A percentile compares a stretch with the other conserved stretches of the same genome.
These are phyloP conservation scores for Orchesellides sinensis DNA, from an alignment of 2,888 invertebrate species.

Conservation along the genomic window DNA sequence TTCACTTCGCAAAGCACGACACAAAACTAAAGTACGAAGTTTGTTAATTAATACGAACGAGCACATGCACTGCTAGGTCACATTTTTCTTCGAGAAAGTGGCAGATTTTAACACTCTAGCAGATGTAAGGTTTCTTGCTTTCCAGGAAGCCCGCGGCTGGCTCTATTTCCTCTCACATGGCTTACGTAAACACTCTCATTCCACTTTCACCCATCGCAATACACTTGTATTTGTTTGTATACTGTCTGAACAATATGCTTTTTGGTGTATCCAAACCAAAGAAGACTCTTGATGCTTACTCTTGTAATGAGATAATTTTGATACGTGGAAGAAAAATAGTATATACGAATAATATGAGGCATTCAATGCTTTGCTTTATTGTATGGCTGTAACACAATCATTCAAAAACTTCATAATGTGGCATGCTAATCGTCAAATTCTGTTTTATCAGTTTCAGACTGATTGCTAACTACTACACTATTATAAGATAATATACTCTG, in stretches of 20 bases:
- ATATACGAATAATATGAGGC: no score
- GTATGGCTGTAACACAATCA: constrained; percentile 32
- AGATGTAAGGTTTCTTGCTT: constrained; percentile 61
- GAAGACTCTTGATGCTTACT: no score
- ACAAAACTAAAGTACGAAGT: constrained; percentile 33
- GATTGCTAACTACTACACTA: constrained; percentile 21
- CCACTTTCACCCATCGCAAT: constrained; percentile 32
- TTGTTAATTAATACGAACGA: constrained; percentile 35
- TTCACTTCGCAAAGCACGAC: constrained; percentile 36
- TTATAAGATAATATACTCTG: constrained; percentile 28
- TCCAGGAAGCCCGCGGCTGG: constrained; percentile 58
- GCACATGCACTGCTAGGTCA: constrained; percentile 58
- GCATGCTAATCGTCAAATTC: constrained; percentile 13
- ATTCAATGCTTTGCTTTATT: constrained; percentile 53
- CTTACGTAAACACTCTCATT: constrained; percentile 28
- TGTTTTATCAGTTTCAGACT: constrained; percentile 29
- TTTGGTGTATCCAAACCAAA: no score
- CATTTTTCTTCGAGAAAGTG: constrained; percentile 46
- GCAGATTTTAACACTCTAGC: constrained; percentile 17
- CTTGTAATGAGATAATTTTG: no score
- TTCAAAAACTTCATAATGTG: constrained; percentile 11
- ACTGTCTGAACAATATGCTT: no score
- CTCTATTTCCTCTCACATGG: constrained; percentile 59
- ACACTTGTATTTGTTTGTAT: no score
- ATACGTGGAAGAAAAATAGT: no score